phyloP scores from a whole-genome alignment of 92 coral and sea anemone species.

The Porites lobata region DNA sequence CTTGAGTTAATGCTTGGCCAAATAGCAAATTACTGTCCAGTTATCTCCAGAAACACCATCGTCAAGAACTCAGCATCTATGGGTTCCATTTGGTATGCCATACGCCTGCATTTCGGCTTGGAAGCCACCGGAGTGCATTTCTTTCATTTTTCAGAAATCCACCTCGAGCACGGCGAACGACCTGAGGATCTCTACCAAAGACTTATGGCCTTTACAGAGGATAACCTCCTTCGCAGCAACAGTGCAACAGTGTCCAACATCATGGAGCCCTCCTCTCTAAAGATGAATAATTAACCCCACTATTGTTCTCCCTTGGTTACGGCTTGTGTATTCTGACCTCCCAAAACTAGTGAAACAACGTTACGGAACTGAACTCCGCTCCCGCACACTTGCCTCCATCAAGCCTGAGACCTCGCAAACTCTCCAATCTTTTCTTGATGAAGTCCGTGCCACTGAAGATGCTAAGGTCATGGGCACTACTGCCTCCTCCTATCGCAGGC shows the following conservation, averaged over 20 bases:
- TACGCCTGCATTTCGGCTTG: conserved; percentile 46
- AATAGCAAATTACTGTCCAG: conserved; percentile 56
- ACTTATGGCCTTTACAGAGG: conserved; percentile 52
- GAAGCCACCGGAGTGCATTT: conserved; percentile 60
- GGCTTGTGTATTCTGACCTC: too few relatives aligned
- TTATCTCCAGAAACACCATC: conserved; percentile 52
- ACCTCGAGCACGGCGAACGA: conserved; percentile 52
- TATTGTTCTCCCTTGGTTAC: too few relatives aligned
- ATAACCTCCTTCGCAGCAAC: conserved; percentile 2
- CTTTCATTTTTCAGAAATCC: conserved; percentile 32
- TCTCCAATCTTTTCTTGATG: neutral
- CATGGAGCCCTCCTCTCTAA: conserved; percentile 34
- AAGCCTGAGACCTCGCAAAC: conserved; percentile 24
- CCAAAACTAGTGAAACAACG: too few relatives aligned
- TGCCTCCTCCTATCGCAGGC: conserved; percentile 11
- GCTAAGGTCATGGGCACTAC: conserved; percentile 45
- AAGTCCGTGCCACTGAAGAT: too few relatives aligned
- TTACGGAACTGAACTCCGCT: too few relatives aligned
- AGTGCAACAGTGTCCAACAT: conserved; percentile 11
- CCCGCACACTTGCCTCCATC: conserved; percentile 10
- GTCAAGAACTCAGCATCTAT: conserved; percentile 45
- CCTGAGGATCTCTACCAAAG: conserved; percentile 57
- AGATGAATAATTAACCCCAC: conserved; percentile 44
- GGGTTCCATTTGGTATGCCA: conserved; percentile 41
- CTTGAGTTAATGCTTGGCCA: conserved; percentile 59